A percentile compares a stretch with the other conserved stretches of the same genome.
Conservation (phyloP, 2,113 vertebrate species). For the Pterocles orientalis region DNA sequence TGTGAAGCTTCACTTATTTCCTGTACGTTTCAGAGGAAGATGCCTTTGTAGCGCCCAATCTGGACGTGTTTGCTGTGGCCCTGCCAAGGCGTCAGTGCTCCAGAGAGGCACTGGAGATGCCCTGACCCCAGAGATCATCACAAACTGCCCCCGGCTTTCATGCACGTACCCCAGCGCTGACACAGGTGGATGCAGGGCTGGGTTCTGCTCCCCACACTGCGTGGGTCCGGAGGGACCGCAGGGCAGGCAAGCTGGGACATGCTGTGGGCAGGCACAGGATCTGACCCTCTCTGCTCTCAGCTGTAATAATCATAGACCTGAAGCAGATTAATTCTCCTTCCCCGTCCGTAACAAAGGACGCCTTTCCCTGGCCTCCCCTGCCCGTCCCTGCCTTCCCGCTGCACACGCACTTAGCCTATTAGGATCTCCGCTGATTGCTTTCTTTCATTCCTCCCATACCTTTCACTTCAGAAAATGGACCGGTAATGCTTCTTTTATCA, state of each 20-base stretch:
- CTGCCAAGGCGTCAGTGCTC: neutral
- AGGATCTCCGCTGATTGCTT: conserved; percentile 83
- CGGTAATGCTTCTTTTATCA: conserved; percentile 86
- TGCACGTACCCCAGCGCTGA: accelerated
- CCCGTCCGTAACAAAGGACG: neutral
- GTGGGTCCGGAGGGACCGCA: accelerated
- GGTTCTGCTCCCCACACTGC: neutral
- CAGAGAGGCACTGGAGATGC: neutral
- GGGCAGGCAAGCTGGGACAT: accelerated
- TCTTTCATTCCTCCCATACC: conserved; percentile 81
- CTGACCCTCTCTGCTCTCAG: neutral
- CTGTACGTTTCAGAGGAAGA: neutral
- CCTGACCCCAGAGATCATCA: accelerated
- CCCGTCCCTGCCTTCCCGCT: neutral
- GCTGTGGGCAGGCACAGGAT: neutral
- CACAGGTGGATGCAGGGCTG: neutral
- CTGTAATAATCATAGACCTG: neutral
- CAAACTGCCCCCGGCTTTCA: neutral
- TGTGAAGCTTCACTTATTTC: neutral
- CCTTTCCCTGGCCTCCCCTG: neutral
- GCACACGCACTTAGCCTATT: conserved; percentile 73
- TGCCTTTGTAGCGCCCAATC: accelerated
- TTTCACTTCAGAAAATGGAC: conserved; percentile 87
- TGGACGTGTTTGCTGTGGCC: neutral
- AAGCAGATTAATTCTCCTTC: conserved; percentile 23